Conservation (phyloP, 2,113 vertebrate species). For the Mormoops blainvillei region DNA sequence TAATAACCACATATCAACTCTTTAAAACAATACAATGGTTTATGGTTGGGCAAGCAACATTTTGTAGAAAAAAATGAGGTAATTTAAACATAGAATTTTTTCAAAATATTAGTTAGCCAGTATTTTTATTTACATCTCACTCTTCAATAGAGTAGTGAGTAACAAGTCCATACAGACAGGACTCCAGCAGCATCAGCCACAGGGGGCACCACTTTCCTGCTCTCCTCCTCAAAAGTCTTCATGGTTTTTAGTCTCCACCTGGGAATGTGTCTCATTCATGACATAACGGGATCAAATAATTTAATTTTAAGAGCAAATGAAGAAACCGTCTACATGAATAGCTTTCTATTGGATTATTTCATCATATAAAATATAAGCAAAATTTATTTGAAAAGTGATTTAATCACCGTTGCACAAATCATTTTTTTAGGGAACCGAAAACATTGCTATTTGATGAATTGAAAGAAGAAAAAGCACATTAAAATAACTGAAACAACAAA, state of each 20-base stretch:
- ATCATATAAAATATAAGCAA: not conserved
- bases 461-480: not conserved
- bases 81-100: not conserved
- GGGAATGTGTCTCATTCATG: not conserved
- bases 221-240: not conserved
- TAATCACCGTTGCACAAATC: not conserved
- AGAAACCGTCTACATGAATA: not conserved
- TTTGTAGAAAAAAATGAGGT: not conserved
- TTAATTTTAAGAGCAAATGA: not conserved
- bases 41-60: not conserved
- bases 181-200: not conserved
- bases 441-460: not conserved
- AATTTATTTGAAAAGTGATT: not conserved
- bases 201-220: not conserved
- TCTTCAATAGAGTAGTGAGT: not conserved
- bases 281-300: not conserved
- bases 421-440: not conserved
- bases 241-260: not conserved
- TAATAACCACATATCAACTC: not conserved
- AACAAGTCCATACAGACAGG: not conserved
- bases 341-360: not conserved
- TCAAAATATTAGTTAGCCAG: not conserved
- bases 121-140: not conserved
- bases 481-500: not conserved
- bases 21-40: not conserved